A percentile compares a stretch with the other conserved stretches of the same genome.
phyloP scores from a whole-genome alignment of 2,888 invertebrate genomes.

The Campopleginae sp. region DNA sequence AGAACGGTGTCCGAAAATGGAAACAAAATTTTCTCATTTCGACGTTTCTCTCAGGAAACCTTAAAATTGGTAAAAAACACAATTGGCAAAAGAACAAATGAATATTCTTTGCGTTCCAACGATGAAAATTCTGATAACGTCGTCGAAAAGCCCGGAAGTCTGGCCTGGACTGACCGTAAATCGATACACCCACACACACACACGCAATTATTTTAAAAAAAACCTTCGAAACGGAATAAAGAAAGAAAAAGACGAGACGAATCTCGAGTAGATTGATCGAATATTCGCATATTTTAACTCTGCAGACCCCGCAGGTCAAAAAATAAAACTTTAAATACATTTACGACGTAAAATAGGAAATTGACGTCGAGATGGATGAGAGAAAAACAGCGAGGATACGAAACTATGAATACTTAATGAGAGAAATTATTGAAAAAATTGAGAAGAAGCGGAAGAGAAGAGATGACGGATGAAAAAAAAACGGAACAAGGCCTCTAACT shows the following conservation, averaged over 20 bases:
- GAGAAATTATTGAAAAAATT: conserved; percentile 62
- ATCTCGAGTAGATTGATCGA: conserved; percentile 54
- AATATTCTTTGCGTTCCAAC: neutral
- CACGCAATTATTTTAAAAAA: neutral
- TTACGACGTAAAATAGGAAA: conserved; percentile 69
- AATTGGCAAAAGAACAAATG: neutral
- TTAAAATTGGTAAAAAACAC: neutral
- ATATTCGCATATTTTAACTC: conserved; percentile 76
- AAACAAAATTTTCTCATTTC: neutral
- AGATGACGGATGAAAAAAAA: conserved; percentile 21
- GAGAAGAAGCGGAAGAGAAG: conserved; percentile 5
- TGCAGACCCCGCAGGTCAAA: conserved; percentile 77
- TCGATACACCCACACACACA: conserved; percentile 43
- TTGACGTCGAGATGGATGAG: conserved; percentile 55
- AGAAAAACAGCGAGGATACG: conserved; percentile 63
- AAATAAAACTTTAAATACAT: conserved; percentile 73
- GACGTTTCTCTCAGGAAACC: neutral
- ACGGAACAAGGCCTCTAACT: conserved; percentile 82
- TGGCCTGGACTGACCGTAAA: conserved; percentile 80
- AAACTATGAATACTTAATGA: conserved; percentile 59
- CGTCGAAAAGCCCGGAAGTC: conserved; percentile 72
- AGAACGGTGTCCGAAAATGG: conserved; percentile 48
- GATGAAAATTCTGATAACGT: neutral
- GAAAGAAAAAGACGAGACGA: conserved; percentile 44
- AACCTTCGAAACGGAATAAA: conserved; percentile 21